Base-by-base conservation (phyloP, 2,797 vertebrate species). In the Euthynnus affinis region DNA sequence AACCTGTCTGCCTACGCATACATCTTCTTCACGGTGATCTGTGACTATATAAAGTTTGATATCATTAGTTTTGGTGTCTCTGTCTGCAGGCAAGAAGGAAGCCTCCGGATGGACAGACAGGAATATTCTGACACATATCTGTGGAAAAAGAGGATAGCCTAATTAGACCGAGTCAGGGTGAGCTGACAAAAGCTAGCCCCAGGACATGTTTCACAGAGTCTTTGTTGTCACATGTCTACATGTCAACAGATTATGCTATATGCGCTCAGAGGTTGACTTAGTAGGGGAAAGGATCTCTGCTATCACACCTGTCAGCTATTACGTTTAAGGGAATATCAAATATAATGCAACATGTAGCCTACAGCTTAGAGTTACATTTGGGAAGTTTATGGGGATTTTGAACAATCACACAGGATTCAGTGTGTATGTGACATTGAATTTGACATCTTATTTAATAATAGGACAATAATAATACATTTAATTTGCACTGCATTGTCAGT, bases 191-290 rank as follows among this genome's bases (percentile, higher is more conserved):
- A 88, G 74, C 69, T 91, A 2, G 87, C 94, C 94, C 48, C 56
- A 8, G 94, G 95, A 92, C 86, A 79, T 81, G 89, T 87, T 89
- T 91, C 87, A 84, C 89, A 84, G 85, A 91, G 84, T 87, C 89
- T 89, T 93, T 94, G 90, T 91, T 94, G 94, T 93, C 93, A 94
- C 87, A 93, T 86, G 88, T 88, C 92, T 82, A 87, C 82, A 84
- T 92, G 90, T 91, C 92, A 94, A 88, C 84, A 86, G 89, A 93
- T 92, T 88, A 85, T 76, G 76, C 84, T 85, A 59, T 71, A 77
- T 73, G 70, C 86, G 83, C 86, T 90, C 69, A 86, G 64, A 91
- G 82, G 81, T 76, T 80, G 77, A 78, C 81, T 78, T 23, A 48
- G 76, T 73, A 60, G 70, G 73, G 72, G 56, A 85, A 79, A 81